Conservation (phyloP, 2,797 vertebrate species). For the Trichosurus vulpecula region DNA sequence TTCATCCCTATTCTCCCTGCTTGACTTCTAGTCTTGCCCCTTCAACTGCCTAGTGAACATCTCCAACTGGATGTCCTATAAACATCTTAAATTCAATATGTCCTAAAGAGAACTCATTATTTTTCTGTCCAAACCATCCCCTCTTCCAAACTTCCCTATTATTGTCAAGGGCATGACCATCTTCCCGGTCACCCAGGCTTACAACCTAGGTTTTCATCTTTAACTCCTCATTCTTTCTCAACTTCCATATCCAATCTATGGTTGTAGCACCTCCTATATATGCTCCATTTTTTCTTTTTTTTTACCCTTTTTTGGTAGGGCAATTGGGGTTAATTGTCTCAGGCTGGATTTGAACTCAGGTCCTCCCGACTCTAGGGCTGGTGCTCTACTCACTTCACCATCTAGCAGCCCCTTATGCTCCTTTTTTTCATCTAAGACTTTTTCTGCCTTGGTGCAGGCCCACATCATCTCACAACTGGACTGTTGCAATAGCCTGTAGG, state of each 20-base stretch:
- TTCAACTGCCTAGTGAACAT: neutral
- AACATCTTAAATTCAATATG: neutral
- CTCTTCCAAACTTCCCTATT: neutral
- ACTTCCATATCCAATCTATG: neutral
- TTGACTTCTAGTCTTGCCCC: too few relatives aligned
- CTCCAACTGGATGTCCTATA: neutral
- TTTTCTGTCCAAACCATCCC: neutral
- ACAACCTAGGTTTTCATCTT: neutral
- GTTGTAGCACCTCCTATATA: neutral
- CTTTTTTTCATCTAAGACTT: neutral
- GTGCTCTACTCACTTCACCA: too few relatives aligned
- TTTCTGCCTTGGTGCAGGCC: neutral
- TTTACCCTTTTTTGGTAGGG: too few relatives aligned
- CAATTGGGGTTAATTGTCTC: too few relatives aligned
- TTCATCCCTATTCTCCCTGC: too few relatives aligned
- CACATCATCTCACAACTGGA: neutral
- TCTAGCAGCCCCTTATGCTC: too few relatives aligned
- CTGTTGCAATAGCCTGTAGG: neutral
- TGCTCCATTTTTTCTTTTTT: neutral
- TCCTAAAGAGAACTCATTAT: neutral
- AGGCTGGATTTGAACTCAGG: too few relatives aligned
- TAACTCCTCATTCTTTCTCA: neutral
- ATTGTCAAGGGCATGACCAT: neutral
- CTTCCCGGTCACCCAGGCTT: neutral
- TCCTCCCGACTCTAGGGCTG: too few relatives aligned